These are phyloP conservation scores for Vanessa cardui DNA, from an alignment of 2,888 invertebrate species.

Conservation along the genomic window DNA sequence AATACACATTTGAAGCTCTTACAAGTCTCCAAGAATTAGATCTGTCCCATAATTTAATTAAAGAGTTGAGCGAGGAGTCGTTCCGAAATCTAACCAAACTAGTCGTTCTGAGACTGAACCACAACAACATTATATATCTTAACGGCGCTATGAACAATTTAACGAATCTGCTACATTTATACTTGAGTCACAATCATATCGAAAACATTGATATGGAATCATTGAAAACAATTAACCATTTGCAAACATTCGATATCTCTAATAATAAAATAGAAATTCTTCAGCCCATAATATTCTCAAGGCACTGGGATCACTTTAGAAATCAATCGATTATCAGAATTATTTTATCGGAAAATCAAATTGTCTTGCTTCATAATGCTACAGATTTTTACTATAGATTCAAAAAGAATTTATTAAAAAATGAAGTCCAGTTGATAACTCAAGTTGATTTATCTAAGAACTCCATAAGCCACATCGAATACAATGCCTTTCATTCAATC, in stretches of 20 bases:
- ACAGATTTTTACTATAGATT: conserved; percentile 53
- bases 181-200: conserved; percentile 62
- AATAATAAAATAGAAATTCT: conserved; percentile 60
- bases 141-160: conserved; percentile 71
- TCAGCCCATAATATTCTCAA: conserved; percentile 59
- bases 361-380: conserved; percentile 59
- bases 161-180: conserved; percentile 62
- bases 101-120: conserved; percentile 57
- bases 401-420: conserved; percentile 45
- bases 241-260: conserved; percentile 72
- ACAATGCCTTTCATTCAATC: conserved; percentile 65
- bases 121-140: conserved; percentile 65
- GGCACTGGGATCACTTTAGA: conserved; percentile 68
- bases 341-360: conserved; percentile 62
- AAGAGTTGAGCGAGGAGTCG: conserved; percentile 61
- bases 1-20: conserved; percentile 58
- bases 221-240: conserved; percentile 63
- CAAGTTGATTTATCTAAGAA: conserved; percentile 71
- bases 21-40: conserved; percentile 62
- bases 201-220: conserved; percentile 61
- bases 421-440: conserved; percentile 53
- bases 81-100: conserved; percentile 64
- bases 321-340: conserved; percentile 64
- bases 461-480: conserved; percentile 59
- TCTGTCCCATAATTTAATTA: conserved; percentile 62